Conservation (phyloP, 2,888 invertebrate species). For the Trissolcus brochymenae region DNA sequence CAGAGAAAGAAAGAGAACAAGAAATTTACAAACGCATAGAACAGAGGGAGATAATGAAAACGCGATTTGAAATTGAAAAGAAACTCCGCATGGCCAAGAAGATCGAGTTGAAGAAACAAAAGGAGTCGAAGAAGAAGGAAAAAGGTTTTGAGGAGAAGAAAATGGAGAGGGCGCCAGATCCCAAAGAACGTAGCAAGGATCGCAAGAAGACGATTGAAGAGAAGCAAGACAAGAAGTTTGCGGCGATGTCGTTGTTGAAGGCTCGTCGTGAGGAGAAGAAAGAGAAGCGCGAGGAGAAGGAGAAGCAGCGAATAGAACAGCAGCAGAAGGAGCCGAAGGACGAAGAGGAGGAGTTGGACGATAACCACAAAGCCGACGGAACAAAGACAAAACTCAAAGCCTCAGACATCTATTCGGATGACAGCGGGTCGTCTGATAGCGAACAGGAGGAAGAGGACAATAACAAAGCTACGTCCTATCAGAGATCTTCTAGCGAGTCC, state of each 20-base stretch:
- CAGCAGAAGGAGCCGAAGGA: constrained; percentile 74
- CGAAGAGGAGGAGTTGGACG: constrained; percentile 74
- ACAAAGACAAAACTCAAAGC: constrained; percentile 86
- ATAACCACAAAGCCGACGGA: constrained; percentile 71
- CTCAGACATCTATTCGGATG: constrained; percentile 96
- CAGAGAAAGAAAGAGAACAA: constrained; percentile 97
- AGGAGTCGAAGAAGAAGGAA: constrained; percentile 75
- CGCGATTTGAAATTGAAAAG: constrained; percentile 96
- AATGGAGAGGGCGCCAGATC: constrained; percentile 79
- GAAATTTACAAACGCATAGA: constrained; percentile 98
- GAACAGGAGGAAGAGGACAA: constrained; percentile 76
- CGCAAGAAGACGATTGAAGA: constrained; percentile 94
- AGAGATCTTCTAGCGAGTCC: constrained; percentile 80
- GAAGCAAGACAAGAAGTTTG: constrained; percentile 90
- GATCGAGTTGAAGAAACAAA: constrained; percentile 82
- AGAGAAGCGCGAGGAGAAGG: constrained; percentile 81
- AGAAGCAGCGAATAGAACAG: constrained; percentile 77
- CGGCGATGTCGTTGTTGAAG: constrained; percentile 94
- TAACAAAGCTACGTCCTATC: constrained; percentile 74
- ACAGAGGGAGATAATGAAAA: constrained; percentile 94
- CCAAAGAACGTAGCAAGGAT: constrained; percentile 88
- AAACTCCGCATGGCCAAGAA: constrained; percentile 91
- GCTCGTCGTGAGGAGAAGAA: constrained; percentile 94
- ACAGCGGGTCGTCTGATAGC: constrained; percentile 81
- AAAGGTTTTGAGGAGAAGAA: constrained; percentile 78